These are phyloP conservation scores for Adoxophyes honmai DNA, from an alignment of 1,140 invertebrate genomes.

Conservation along the genomic window DNA sequence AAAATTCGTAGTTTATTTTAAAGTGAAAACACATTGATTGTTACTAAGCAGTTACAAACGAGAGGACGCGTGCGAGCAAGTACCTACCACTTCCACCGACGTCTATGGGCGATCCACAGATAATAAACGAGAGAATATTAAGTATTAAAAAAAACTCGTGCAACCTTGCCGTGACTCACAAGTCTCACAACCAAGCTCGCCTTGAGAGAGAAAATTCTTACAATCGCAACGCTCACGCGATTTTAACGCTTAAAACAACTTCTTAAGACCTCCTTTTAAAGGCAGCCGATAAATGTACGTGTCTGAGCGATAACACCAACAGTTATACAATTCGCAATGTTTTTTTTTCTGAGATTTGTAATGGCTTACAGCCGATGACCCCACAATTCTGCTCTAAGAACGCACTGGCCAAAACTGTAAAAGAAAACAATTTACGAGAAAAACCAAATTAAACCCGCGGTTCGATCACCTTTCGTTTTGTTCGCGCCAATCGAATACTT, in stretches of 20 bases:
- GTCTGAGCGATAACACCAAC: slow-evolving; percentile 1
- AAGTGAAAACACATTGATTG: too few relatives aligned
- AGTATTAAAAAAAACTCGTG: slow-evolving; percentile 12
- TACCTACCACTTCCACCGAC: too few relatives aligned
- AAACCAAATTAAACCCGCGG: slow-evolving; percentile 1
- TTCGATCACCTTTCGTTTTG: neutral
- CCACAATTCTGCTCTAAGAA: neutral
- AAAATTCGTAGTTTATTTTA: too few relatives aligned
- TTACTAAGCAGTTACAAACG: too few relatives aligned
- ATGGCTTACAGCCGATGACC: slow-evolving; percentile 10
- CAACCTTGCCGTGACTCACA: slow-evolving; percentile 1
- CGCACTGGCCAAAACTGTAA: slow-evolving; percentile 7
- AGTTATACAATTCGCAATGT: slow-evolving; percentile 13
- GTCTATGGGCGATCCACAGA: too few relatives aligned
- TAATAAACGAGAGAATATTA: neutral
- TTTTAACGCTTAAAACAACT: neutral
- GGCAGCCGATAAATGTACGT: slow-evolving; percentile 5
- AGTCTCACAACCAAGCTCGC: neutral
- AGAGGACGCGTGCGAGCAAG: too few relatives aligned
- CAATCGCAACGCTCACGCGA: neutral
- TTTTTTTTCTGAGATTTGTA: slow-evolving; percentile 14
- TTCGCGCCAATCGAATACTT: neutral
- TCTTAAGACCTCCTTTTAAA: neutral
- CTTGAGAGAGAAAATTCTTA: slow-evolving; percentile 16
- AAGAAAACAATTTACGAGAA: slow-evolving; percentile 13